Conservation (phyloP, 2,113 vertebrate species). For the Tetrax tetrax region DNA sequence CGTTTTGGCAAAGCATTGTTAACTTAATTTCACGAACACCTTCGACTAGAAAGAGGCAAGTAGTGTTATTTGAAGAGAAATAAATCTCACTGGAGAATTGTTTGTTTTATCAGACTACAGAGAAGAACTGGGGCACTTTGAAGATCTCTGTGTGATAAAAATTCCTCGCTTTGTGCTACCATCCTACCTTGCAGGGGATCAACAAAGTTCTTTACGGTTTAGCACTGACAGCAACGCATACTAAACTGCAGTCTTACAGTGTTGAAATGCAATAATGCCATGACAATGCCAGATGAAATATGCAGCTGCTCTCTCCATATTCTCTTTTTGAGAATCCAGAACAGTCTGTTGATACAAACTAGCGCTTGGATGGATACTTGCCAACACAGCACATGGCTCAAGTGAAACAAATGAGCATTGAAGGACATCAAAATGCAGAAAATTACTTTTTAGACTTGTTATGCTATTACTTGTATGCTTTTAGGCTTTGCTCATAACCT, state of each 20-base stretch:
- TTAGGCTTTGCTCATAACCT: background rate
- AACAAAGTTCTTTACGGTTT: background rate
- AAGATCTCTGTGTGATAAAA: background rate
- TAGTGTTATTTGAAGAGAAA: background rate
- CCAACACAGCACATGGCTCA: background rate
- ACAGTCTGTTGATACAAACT: background rate
- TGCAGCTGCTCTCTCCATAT: background rate
- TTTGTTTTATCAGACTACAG: background rate
- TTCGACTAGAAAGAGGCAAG: background rate
- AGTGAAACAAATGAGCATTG: background rate
- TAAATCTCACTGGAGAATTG: background rate
- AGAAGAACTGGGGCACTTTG: background rate
- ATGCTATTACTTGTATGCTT: background rate
- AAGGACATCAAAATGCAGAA: background rate
- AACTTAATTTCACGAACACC: background rate
- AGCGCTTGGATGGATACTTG: background rate
- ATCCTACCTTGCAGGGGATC: background rate
- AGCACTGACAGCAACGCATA: background rate
- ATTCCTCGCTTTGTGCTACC: background rate
- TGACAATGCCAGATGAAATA: background rate
- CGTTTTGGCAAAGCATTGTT: background rate
- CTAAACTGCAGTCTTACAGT: background rate
- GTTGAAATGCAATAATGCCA: accelerated
- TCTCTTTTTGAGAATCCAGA: background rate
- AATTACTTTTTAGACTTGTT: background rate